Percentiles rank a stretch among this genome's conserved stretches.
Evolutionary conservation across 2,888 invertebrate species (phyloP).

Genomic region (Rhorus exstirpatorius): DNA sequence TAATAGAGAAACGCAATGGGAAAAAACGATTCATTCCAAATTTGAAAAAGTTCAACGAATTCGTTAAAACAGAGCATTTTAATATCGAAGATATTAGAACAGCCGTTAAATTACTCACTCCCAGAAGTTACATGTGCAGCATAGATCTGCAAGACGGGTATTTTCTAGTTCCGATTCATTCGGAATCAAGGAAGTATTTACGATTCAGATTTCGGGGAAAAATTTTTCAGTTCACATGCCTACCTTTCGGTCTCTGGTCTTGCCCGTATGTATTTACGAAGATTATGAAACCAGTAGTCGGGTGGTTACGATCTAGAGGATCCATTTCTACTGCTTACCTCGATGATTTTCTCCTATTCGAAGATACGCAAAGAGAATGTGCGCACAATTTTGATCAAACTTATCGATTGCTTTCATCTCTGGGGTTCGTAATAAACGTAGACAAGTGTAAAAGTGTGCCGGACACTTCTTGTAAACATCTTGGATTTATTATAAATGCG

Average conservation of each 20-base stretch:
- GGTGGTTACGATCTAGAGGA: not conserved
- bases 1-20: not conserved
- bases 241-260: not conserved
- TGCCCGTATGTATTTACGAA: not conserved
- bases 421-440: not conserved
- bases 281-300: not conserved
- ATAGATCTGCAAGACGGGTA: not conserved
- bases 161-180: not conserved
- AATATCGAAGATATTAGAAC: not conserved
- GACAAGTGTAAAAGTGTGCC: not conserved
- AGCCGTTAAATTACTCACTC: not conserved
- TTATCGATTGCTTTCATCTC: not conserved
- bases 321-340: not conserved
- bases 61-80: not conserved
- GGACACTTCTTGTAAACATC: not conserved
- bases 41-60: too few relatives aligned
- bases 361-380: conserved; percentile 1
- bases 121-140: not conserved
- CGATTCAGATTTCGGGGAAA: not conserved
- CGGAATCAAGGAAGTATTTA: not conserved
- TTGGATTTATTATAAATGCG: not conserved
- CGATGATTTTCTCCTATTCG: not conserved
- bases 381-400: not conserved
- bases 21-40: not conserved
- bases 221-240: not conserved